Evolutionary conservation across 1,140 invertebrate species (phyloP).

Genomic region (Euwallacea fornicatus): DNA sequence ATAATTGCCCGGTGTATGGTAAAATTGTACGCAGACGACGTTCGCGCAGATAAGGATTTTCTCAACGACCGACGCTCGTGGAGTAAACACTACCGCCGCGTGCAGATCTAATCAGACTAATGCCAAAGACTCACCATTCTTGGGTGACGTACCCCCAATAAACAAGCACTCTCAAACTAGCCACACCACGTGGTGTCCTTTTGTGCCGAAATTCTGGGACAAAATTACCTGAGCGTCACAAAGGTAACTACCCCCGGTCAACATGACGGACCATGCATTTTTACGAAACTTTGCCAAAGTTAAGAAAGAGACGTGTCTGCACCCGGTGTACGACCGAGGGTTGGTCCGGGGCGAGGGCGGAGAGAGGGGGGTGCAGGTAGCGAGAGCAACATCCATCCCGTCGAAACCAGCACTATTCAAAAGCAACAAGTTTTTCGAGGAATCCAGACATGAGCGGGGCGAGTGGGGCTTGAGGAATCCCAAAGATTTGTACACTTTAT

Average conservation of each 20-base stretch:
- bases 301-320: constrained; percentile 28
- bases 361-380: constrained; percentile 25
- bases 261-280: constrained; percentile 19
- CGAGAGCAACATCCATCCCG: constrained; percentile 23
- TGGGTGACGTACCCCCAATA: no score
- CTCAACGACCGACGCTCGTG: no score
- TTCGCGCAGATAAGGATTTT: constrained; percentile 29
- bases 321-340: constrained; percentile 21
- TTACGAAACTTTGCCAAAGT: constrained; percentile 30
- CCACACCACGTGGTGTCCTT: background rate
- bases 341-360: constrained; percentile 13
- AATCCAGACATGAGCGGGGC: background rate
- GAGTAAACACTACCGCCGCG: no score
- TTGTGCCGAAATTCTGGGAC: background rate
- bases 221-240: constrained; percentile 16
- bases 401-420: background rate
- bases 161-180: no score
- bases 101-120: no score
- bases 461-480: background rate
- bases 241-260: constrained; percentile 26
- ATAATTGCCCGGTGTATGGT: constrained; percentile 20
- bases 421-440: constrained; percentile 18
- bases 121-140: constrained; percentile 16
- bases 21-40: constrained; percentile 14
- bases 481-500: no score